Evolutionary conservation across 2,113 vertebrate species (phyloP), one percentile per base, ranked within the genome.

Genomic region (Cochlearius cochlearius): DNA sequence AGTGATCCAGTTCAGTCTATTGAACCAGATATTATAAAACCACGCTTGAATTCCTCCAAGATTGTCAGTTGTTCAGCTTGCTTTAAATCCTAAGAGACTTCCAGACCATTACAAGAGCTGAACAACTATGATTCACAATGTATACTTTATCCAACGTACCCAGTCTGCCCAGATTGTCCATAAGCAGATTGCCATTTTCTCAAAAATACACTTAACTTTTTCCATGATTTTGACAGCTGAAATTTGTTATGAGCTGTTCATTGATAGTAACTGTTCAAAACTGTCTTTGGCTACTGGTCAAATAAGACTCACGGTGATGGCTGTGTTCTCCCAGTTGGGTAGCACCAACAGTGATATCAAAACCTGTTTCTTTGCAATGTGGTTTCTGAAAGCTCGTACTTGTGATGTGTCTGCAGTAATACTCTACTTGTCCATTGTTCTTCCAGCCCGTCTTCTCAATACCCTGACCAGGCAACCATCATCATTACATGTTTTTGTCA

Each of bases 11-110:
- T 98, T 96, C 99, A 98, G 88, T 97, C 98, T 2, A 93, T 98
- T 36, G 97, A 99, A 58, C 98, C 99, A 1, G 99, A 99, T 95
- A 97, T 99, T 64, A 97, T 99, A 96, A 99, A 99, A 27, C 99
- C 99, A 12, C 98, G 99, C 60, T 97, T 99, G 71, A 86, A 98
- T 83, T 96, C 99, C 2, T 87, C 97, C 92, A 98, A 98, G 88
- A 97, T 97, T 34, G 80, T 97, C 97, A 98, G 96, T 96, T 99
- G 99, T 95, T 99, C 99, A 38, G 91, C 98, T 92, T 99, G 99
- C 94, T 98, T 99, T 93, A 99, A 98, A 96, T 97, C 98, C 88
- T 99, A 98, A 98, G 86, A 83, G 86, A 90, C 86, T 63, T 88
- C 79, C 63, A 95, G 94, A 85, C 83, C 94, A 90, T 58, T 79